Evolutionary conservation across 2,113 vertebrate species (phyloP), one percentile per base, ranked within the genome.

Genomic region (Pteruthius melanotis): DNA sequence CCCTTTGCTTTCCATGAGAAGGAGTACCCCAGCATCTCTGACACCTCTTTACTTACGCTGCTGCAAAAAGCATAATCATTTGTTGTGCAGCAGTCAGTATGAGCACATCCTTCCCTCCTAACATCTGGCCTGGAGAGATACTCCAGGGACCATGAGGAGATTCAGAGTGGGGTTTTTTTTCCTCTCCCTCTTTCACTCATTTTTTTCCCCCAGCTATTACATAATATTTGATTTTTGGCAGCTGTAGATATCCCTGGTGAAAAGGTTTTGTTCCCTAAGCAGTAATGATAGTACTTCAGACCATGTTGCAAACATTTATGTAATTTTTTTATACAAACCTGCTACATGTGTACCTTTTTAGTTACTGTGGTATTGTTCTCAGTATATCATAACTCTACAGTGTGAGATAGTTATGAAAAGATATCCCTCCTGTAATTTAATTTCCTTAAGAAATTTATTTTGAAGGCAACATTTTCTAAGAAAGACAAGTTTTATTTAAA

Each of bases 81-180:
- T 63, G 10, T 53, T 81, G 39, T 81, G 39, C 76, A 78, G 70
- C 21, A 59, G 42, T 78, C 90, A 80, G 60, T 52, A 64, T 18
- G 27, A 75, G 72, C 44, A 86, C 28, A 75, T 96, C 93, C 88
- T 90, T 93, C 76, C 92, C 90, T 90, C 83, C 64, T 61, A 90
- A 96, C 92, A 94, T 97, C 92, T 96, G 94, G 79, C 81, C 80
- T 89, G 79, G 60, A 78, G 10, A 90, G 93, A 94, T 96, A 96
- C 85, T 82, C 69, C n/a, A 70, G 76, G 65, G 88, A 94, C 57
- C 40, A 33, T 22, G 47, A 79, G 35, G 53, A 90, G 85, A 86
- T 74, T 28, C 26, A 88, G 63, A 83, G n/a, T n/a, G 37, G 40
- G 0, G 0, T 1, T 56, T 47, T 61, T 91, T 76, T 50, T 1